A percentile compares a stretch with the other conserved stretches of the same genome.
Evolutionary conservation across 1,140 invertebrate genomes (phyloP).

Genomic region (Helicoverpa armigera): DNA sequence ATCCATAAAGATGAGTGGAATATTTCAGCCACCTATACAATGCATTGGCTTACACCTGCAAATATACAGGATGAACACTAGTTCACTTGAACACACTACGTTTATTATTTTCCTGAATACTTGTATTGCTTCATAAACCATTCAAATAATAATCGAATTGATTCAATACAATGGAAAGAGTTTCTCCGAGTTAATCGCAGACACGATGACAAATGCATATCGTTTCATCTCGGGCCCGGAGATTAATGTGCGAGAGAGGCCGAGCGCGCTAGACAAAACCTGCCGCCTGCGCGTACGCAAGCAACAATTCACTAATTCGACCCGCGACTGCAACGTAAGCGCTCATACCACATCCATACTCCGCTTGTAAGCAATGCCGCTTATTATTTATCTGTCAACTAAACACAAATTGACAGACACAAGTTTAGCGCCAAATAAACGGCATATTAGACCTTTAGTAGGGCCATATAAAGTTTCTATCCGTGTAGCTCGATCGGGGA

Average conservation of each 20-base stretch:
- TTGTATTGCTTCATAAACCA: slow-evolving; percentile 54
- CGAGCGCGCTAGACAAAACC: slow-evolving; percentile 77
- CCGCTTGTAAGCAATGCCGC: slow-evolving; percentile 75
- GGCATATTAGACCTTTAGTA: slow-evolving; percentile 48
- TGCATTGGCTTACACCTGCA: slow-evolving; percentile 20
- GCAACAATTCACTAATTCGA: slow-evolving; percentile 72
- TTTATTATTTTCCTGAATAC: slow-evolving; percentile 51
- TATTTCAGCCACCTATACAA: not conserved
- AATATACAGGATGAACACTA: slow-evolving; percentile 22
- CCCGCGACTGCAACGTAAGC: slow-evolving; percentile 71
- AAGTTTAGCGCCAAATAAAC: slow-evolving; percentile 23
- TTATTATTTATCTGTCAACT: slow-evolving; percentile 82
- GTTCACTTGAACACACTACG: not conserved
- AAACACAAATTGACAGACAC: slow-evolving; percentile 36
- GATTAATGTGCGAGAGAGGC: slow-evolving; percentile 81
- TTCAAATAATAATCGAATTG: slow-evolving; percentile 78
- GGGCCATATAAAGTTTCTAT: slow-evolving; percentile 56
- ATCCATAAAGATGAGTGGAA: slow-evolving; percentile 30
- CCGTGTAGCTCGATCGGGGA: slow-evolving; percentile 20
- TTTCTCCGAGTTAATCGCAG: slow-evolving; percentile 79
- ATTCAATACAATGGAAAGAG: slow-evolving; percentile 77
- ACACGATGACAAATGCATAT: slow-evolving; percentile 84
- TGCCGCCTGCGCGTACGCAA: slow-evolving; percentile 72
- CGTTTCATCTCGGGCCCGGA: slow-evolving; percentile 79
- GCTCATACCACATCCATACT: slow-evolving; percentile 77